Conservation (phyloP, 2,888 invertebrate species). For the Leptopilina myrica region DNA sequence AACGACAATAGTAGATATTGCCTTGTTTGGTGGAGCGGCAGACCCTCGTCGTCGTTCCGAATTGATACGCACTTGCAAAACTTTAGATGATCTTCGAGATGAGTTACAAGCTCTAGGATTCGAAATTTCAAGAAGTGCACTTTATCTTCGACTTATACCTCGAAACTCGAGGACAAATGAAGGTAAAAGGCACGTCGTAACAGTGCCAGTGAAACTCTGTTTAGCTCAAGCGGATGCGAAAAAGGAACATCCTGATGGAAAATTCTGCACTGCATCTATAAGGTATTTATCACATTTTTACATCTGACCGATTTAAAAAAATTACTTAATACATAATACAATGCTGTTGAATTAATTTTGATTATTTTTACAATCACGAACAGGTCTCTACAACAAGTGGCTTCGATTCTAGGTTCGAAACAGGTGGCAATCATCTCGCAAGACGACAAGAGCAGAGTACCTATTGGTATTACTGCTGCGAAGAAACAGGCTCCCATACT, state of each 20-base stretch:
- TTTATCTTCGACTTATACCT: conserved; percentile 60
- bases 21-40: too few relatives aligned
- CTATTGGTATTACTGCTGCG: conserved; percentile 68
- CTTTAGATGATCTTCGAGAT: conserved; percentile 29
- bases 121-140: conserved; percentile 55
- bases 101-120: conserved; percentile 46
- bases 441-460: conserved; percentile 61
- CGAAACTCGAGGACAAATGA: conserved; percentile 56
- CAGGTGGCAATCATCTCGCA: conserved; percentile 35
- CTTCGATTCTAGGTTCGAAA: neutral
- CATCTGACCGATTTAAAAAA: too few relatives aligned
- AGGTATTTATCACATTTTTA: too few relatives aligned
- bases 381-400: neutral
- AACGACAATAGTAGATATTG: too few relatives aligned
- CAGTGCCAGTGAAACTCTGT: conserved; percentile 41
- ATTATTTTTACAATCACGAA: too few relatives aligned
- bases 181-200: conserved; percentile 62
- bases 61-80: conserved; percentile 45
- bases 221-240: too few relatives aligned
- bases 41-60: conserved; percentile 33
- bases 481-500: conserved; percentile 70
- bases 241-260: too few relatives aligned
- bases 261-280: too few relatives aligned
- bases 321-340: too few relatives aligned
- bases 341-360: too few relatives aligned